Evolutionary conservation across 2,888 invertebrate genomes (phyloP).

Genomic region (Epistrophella euchroma): DNA sequence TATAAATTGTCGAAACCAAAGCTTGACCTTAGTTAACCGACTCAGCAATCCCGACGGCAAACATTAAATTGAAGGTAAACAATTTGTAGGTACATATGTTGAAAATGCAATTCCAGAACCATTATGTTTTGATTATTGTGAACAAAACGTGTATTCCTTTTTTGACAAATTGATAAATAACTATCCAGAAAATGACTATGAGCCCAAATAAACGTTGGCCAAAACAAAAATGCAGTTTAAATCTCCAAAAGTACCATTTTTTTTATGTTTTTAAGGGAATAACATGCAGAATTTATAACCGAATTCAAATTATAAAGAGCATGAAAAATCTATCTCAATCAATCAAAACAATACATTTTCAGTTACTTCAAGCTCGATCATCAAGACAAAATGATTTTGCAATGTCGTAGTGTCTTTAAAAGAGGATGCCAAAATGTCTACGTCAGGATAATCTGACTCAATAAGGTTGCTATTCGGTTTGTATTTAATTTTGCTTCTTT

Average conservation of each 20-base stretch:
- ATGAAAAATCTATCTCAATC: slow-evolving; percentile 11
- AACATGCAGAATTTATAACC: not conserved
- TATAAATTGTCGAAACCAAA: no score
- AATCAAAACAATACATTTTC: slow-evolving; percentile 4
- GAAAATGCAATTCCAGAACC: no score
- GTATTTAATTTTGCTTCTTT: slow-evolving; percentile 51
- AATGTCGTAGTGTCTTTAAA: not conserved
- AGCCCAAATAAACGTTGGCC: no score
- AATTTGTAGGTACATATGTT: no score
- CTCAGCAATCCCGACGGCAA: no score
- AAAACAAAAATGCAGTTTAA: not conserved
- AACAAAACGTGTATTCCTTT: no score
- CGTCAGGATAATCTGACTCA: slow-evolving; percentile 24
- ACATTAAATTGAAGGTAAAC: no score
- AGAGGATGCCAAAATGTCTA: slow-evolving; percentile 40
- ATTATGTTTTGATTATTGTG: no score
- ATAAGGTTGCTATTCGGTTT: slow-evolving; percentile 27
- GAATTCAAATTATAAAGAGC: not conserved
- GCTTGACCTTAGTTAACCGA: no score
- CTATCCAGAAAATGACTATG: no score
- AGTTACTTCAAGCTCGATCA: not conserved
- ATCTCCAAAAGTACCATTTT: not conserved
- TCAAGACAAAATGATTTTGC: slow-evolving; percentile 9
- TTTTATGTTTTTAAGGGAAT: not conserved
- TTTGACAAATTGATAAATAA: no score